Conservation (phyloP, 2,113 vertebrate species). For the Okapia johnstoni region DNA sequence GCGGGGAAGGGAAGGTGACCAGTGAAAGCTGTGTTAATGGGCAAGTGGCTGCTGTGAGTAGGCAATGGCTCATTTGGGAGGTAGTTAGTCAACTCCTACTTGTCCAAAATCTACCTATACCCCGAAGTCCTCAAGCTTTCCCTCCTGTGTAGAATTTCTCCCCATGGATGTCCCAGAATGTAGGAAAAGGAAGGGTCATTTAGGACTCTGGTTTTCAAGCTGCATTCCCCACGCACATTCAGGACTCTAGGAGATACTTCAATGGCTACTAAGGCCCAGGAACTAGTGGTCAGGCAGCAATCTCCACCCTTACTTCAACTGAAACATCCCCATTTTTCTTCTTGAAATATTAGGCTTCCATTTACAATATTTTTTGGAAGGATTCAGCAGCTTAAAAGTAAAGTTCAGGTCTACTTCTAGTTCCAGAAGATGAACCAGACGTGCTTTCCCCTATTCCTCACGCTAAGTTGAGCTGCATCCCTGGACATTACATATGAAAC, state of each 20-base stretch:
- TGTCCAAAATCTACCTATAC: neutral
- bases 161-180: too few relatives aligned
- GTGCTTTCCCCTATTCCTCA: neutral
- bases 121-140: neutral
- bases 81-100: neutral
- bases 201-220: neutral
- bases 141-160: neutral
- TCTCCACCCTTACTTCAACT: neutral
- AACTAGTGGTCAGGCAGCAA: neutral
- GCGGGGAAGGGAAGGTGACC: neutral
- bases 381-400: neutral
- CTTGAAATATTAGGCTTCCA: neutral
- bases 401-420: neutral
- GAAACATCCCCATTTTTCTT: neutral
- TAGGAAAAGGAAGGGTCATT: neutral
- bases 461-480: neutral
- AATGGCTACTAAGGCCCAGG: too few relatives aligned
- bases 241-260: neutral
- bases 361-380: neutral
- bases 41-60: fast-evolving
- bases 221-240: neutral
- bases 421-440: neutral
- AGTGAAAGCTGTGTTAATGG: fast-evolving
- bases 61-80: neutral
- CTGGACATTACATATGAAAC: neutral